Conservation (phyloP, 1,140 invertebrate species). For the Brachystomella parvula region DNA sequence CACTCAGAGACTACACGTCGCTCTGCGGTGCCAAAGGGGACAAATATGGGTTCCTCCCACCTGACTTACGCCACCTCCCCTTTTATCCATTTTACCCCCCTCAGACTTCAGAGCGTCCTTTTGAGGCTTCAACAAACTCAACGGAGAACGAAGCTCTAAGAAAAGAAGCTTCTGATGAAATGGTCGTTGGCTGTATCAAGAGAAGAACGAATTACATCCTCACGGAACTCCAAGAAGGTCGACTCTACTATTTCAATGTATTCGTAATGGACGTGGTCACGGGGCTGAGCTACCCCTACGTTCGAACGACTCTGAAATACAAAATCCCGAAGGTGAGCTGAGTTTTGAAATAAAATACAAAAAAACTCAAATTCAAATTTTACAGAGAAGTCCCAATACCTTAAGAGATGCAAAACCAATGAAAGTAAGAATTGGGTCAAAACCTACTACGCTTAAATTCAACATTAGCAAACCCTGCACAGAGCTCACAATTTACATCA, state of each 20-base stretch:
- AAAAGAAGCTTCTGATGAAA: constrained; percentile 24
- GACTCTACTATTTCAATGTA: constrained; percentile 46
- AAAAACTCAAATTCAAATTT: constrained; percentile 18
- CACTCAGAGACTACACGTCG: constrained; percentile 49
- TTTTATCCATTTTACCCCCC: constrained; percentile 18
- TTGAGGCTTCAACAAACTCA: not conserved
- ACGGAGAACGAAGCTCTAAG: constrained; percentile 3
- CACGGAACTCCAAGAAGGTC: constrained; percentile 48
- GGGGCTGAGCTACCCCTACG: constrained; percentile 45
- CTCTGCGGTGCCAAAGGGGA: constrained; percentile 50
- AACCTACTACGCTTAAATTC: constrained; percentile 26
- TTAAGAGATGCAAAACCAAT: constrained; percentile 42
- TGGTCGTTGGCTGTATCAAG: constrained; percentile 48
- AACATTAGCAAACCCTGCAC: constrained; percentile 34
- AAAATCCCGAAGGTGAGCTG: constrained; percentile 34
- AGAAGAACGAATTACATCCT: constrained; percentile 50
- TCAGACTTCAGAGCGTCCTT: not conserved
- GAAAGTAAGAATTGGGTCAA: constrained; percentile 41
- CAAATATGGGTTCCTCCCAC: constrained; percentile 35
- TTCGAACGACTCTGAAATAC: constrained; percentile 41
- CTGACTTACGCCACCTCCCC: constrained; percentile 32
- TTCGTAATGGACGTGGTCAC: constrained; percentile 45
- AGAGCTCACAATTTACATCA: constrained; percentile 43
- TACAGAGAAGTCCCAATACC: constrained; percentile 35
- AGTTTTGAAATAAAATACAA: not conserved